These are phyloP conservation scores for Cynocephalus volans DNA, from an alignment of 2,113 vertebrate species.

Conservation along the genomic window DNA sequence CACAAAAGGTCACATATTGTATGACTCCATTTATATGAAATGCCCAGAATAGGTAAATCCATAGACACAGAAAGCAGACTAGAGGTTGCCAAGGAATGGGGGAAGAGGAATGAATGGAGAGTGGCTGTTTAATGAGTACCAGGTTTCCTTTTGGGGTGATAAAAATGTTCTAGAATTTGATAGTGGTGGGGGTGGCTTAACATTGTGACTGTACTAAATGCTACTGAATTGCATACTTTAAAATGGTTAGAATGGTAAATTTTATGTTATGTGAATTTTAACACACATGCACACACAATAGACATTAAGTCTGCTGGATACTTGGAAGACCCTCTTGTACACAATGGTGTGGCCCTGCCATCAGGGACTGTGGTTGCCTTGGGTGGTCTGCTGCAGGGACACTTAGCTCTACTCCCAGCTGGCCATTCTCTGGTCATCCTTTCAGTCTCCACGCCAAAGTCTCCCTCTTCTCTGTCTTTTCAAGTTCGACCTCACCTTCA, in stretches of 20 bases:
- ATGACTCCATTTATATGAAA: background rate
- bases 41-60: background rate
- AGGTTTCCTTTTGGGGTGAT: background rate
- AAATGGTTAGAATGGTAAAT: background rate
- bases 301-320: background rate
- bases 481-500: background rate
- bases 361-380: background rate
- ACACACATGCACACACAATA: background rate
- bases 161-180: background rate
- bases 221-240: background rate
- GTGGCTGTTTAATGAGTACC: too few species aligned
- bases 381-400: background rate
- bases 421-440: background rate
- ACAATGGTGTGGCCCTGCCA: background rate
- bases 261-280: background rate
- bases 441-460: background rate
- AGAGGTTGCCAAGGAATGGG: too few species aligned
- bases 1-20: background rate
- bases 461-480: background rate
- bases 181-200: background rate
- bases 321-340: background rate
- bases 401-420: background rate
- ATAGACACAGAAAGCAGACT: background rate
- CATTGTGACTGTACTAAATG: background rate
- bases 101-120: too few species aligned